Conservation (phyloP, 2,797 vertebrate species). For the Pseudocheirus occidentalis region DNA sequence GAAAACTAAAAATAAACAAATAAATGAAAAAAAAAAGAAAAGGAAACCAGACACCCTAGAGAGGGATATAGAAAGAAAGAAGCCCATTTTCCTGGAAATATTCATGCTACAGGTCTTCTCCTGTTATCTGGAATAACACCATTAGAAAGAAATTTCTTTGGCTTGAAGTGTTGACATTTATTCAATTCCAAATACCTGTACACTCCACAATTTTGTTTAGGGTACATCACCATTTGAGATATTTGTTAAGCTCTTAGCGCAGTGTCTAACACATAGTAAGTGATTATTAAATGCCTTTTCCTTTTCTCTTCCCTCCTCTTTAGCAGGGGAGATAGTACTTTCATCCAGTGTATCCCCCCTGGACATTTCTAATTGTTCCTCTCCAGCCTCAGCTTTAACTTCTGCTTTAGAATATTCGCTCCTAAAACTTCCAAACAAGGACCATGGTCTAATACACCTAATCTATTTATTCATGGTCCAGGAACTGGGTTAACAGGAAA, state of each 20-base stretch:
- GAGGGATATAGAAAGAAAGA: not conserved
- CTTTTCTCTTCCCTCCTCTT: not conserved
- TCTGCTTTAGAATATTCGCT: not conserved
- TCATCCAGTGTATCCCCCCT: not conserved
- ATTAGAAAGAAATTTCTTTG: not conserved
- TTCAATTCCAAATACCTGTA: not conserved
- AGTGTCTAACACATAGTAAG: not conserved
- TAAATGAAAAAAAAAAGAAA: not conserved
- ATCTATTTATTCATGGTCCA: not conserved
- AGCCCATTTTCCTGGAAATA: not conserved
- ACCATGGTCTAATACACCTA: not conserved
- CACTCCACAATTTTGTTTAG: not conserved
- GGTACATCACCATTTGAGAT: not conserved
- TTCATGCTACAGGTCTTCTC: not conserved
- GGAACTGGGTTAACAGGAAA: not conserved
- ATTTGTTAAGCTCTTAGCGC: not conserved
- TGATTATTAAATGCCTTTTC: not conserved
- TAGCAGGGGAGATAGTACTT: not conserved
- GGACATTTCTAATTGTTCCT: not conserved
- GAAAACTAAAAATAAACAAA: too few relatives aligned
- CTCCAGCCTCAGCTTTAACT: not conserved
- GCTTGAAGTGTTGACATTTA: not conserved
- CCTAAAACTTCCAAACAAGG: not conserved
- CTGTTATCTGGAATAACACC: not conserved
- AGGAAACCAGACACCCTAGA: not conserved